A percentile compares a stretch with the other conserved stretches of the same genome.
These are phyloP conservation scores for Pantelozetes paolii DNA, from an alignment of 2,888 invertebrate species.

Conservation along the genomic window DNA sequence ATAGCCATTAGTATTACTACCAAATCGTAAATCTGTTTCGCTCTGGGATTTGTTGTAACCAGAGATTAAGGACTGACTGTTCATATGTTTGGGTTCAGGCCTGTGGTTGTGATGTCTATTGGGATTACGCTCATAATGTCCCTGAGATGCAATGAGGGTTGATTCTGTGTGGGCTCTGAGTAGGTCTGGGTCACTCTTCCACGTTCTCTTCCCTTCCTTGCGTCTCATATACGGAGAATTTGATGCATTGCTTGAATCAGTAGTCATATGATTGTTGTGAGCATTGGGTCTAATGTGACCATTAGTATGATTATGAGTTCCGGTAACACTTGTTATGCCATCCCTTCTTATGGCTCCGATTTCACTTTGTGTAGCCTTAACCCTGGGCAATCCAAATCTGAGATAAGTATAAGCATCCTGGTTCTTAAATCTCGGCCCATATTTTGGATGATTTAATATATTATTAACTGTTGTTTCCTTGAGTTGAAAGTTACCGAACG, in stretches of 20 bases:
- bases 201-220: slow-evolving; percentile 32
- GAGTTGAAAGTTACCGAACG: slow-evolving; percentile 77
- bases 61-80: slow-evolving; percentile 11
- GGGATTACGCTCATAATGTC: slow-evolving; percentile 6
- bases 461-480: slow-evolving; percentile 89
- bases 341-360: slow-evolving; percentile 20
- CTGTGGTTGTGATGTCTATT: not conserved
- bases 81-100: slow-evolving; percentile 8
- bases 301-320: not conserved
- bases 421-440: slow-evolving; percentile 66
- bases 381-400: slow-evolving; percentile 82
- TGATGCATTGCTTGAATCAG: slow-evolving; percentile 18
- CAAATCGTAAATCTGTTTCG: slow-evolving; percentile 35
- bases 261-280: slow-evolving; percentile 12
- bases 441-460: slow-evolving; percentile 79
- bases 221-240: slow-evolving; percentile 24
- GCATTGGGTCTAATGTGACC: slow-evolving; percentile 1
- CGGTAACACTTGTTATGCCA: slow-evolving; percentile 9
- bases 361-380: slow-evolving; percentile 36
- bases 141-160: not conserved
- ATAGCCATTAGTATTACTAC: slow-evolving; percentile 17
- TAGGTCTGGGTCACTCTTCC: slow-evolving; percentile 42
- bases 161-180: slow-evolving; percentile 21
- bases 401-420: slow-evolving; percentile 84
- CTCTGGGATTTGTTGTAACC: slow-evolving; percentile 32